Evolutionary conservation across 2,113 vertebrate genomes (phyloP).

Genomic region (Conger conger): DNA sequence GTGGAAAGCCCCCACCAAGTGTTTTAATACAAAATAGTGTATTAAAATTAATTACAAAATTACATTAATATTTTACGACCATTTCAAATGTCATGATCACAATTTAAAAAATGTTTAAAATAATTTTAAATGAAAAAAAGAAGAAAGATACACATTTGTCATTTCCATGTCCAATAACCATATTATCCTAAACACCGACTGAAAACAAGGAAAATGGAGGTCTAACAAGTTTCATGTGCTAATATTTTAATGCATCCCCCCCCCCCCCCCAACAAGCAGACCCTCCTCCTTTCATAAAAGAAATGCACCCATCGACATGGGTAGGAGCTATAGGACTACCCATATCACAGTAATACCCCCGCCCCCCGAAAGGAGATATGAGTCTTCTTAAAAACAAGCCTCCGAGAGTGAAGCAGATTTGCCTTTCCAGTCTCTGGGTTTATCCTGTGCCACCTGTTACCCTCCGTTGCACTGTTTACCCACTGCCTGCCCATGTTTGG

Average conservation of each 20-base stretch:
- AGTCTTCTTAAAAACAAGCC: neutral
- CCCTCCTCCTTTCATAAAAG: neutral
- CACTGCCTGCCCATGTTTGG: conserved; percentile 70
- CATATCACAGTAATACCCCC: neutral
- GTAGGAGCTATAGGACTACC: neutral
- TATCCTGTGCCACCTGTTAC: conserved; percentile 57
- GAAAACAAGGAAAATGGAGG: no score
- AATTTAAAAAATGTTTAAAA: neutral
- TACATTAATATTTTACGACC: neutral
- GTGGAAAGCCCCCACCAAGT: neutral
- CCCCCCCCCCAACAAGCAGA: neutral
- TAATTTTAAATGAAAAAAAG: no score
- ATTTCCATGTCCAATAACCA: no score
- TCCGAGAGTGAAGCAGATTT: neutral
- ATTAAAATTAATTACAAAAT: neutral
- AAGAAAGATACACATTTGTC: no score
- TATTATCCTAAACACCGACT: no score
- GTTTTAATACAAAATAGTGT: no score
- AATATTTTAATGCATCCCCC: no score
- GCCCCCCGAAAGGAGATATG: neutral
- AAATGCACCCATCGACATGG: neutral
- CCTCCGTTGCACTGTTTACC: conserved; percentile 59
- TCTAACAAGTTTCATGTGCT: no score
- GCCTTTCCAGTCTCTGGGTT: neutral
- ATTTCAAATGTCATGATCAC: neutral